phyloP scores from a whole-genome alignment of 2,113 vertebrate genomes.

The Meriones unguiculatus region DNA sequence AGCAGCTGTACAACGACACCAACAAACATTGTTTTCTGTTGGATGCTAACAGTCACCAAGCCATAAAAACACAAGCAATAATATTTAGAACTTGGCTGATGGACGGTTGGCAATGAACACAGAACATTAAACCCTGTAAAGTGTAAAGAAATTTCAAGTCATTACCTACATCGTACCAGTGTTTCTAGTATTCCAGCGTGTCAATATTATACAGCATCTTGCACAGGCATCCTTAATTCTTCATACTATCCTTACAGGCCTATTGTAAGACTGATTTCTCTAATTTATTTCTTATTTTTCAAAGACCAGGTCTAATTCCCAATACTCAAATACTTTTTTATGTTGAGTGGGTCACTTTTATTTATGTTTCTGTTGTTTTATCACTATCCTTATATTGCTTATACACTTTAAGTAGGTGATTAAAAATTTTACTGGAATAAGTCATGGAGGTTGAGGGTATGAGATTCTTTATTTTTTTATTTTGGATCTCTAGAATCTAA shows the following conservation, averaged over 20 bases:
- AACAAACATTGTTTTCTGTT: constrained; percentile 8
- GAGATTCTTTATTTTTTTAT: background rate
- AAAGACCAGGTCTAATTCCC: background rate
- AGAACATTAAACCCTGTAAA: background rate
- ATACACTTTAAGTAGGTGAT: background rate
- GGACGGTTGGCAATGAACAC: background rate
- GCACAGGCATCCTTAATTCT: background rate
- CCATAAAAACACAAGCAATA: background rate
- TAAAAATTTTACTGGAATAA: background rate
- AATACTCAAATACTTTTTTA: background rate
- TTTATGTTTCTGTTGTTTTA: background rate
- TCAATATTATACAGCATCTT: background rate
- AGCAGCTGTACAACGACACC: constrained; percentile 50
- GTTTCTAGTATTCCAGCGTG: background rate
- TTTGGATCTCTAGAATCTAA: background rate
- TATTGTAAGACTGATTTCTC: background rate
- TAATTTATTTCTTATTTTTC: background rate
- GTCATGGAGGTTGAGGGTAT: background rate
- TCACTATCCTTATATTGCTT: background rate
- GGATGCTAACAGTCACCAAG: background rate
- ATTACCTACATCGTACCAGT: background rate
- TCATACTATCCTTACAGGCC: background rate
- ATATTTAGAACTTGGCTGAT: background rate
- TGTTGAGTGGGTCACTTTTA: background rate
- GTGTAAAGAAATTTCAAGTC: background rate